Evolutionary conservation across 2,888 invertebrate genomes (phyloP).

Genomic region (Stramonita haemastoma): DNA sequence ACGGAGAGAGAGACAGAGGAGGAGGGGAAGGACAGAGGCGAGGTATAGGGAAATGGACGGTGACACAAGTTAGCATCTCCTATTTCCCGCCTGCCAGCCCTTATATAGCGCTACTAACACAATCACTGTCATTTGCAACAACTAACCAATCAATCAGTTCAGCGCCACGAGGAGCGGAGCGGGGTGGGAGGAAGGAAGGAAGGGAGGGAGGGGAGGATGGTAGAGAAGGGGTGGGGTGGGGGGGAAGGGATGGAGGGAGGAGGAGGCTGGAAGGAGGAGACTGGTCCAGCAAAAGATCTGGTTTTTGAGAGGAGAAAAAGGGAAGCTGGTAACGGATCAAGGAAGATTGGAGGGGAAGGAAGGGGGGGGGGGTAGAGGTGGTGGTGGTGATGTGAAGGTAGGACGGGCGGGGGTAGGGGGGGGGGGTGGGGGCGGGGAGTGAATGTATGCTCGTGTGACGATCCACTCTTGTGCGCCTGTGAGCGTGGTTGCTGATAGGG

Average conservation of each 20-base stretch:
- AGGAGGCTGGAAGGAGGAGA: neutral
- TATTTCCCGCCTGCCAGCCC: conserved; percentile 47
- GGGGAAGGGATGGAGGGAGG: neutral
- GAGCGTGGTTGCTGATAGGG: neutral
- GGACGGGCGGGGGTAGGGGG: neutral
- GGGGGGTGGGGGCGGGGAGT: neutral
- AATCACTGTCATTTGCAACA: conserved; percentile 53
- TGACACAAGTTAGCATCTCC: conserved; percentile 43
- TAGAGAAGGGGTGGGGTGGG: neutral
- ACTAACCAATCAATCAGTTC: conserved; percentile 50
- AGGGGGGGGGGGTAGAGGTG: neutral
- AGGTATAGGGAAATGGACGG: neutral
- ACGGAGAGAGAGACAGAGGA: neutral
- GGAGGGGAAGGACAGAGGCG: neutral
- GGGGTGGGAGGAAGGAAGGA: neutral
- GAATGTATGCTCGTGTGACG: too few species aligned
- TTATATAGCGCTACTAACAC: conserved; percentile 52
- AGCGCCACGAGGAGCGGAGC: neutral
- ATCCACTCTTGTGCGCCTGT: neutral
- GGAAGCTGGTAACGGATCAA: neutral
- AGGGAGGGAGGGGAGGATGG: neutral
- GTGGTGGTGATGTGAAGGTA: neutral
- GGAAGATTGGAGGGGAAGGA: neutral
- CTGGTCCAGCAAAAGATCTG: neutral
- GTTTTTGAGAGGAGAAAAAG: neutral